A percentile compares a stretch with the other conserved stretches of the same genome.
phyloP scores from a whole-genome alignment of 2,797 vertebrate species.

The Channa striata region DNA sequence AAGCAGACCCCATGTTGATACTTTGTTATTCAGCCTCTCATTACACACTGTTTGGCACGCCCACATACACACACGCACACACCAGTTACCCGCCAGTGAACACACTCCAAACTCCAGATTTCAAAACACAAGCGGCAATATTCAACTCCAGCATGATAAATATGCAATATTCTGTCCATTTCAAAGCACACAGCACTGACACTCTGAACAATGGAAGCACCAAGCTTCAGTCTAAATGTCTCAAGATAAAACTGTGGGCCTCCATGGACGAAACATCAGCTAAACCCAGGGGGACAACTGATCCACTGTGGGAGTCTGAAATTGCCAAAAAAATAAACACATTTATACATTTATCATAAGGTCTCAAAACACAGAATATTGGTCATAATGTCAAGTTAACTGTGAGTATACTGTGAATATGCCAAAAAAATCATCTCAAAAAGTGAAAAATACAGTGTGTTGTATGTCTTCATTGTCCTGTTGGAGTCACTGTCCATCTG shows the following conservation, averaged over 20 bases:
- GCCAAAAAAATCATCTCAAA: too few species aligned
- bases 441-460: too few species aligned
- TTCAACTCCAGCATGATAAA: slow-evolving; percentile 37
- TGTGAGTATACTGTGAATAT: too few species aligned
- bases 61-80: slow-evolving; percentile 1
- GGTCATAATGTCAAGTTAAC: too few species aligned
- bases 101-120: slow-evolving; percentile 16
- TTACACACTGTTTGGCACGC: slow-evolving; percentile 37
- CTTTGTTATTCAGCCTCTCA: slow-evolving; percentile 49
- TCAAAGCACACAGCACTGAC: slow-evolving; percentile 28
- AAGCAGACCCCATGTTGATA: slow-evolving; percentile 42
- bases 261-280: slow-evolving; percentile 1
- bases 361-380: too few species aligned
- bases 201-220: slow-evolving; percentile 24
- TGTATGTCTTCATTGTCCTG: too few species aligned
- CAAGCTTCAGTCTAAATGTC: slow-evolving; percentile 12
- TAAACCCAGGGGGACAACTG: slow-evolving; percentile 8
- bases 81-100: neutral
- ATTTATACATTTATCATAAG: neutral
- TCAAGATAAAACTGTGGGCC: slow-evolving; percentile 9
- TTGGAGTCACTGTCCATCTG: too few species aligned
- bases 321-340: neutral
- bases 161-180: slow-evolving; percentile 26
- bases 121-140: slow-evolving; percentile 12
- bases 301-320: neutral